Percentiles rank a stretch among this genome's conserved stretches.
Conservation (phyloP, 1,140 invertebrate genomes). For the Berghia stephanieae region DNA sequence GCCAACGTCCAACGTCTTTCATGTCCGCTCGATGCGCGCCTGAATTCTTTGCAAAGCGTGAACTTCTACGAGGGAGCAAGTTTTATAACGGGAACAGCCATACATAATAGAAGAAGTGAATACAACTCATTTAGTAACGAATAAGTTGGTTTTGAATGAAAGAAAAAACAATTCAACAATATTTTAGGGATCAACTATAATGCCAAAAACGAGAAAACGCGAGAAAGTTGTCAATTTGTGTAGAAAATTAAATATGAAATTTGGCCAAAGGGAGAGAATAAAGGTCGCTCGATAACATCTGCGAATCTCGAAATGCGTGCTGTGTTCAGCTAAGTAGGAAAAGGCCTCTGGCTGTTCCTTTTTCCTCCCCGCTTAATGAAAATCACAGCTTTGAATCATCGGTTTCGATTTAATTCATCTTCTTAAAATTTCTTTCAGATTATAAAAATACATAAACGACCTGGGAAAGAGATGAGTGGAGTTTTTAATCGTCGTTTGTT, state of each 20-base stretch:
- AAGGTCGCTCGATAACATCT: constrained; percentile 30
- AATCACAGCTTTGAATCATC: not conserved
- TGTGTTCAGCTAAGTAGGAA: not conserved
- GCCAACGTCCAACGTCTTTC: constrained; percentile 28
- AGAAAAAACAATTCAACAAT: not conserved
- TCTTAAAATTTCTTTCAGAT: too few species aligned
- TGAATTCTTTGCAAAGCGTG: not conserved
- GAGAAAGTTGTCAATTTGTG: not conserved
- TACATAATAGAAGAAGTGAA: too few species aligned
- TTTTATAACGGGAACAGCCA: constrained; percentile 62
- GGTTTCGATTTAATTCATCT: too few species aligned
- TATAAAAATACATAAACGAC: too few species aligned
- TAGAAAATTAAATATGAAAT: not conserved
- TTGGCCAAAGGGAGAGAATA: not conserved
- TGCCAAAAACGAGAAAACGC: not conserved
- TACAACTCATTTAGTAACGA: constrained; percentile 29
- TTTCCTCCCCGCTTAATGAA: constrained; percentile 8
- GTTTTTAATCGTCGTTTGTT: too few species aligned
- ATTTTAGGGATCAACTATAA: not conserved
- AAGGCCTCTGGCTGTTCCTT: constrained; percentile 3
- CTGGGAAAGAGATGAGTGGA: too few species aligned
- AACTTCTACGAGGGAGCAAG: constrained; percentile 41
- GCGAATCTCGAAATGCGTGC: constrained; percentile 12
- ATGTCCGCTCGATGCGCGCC: constrained; percentile 32
- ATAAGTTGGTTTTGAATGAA: not conserved